Conservation (phyloP, 2,797 vertebrate species). For the Channallabes apus region DNA sequence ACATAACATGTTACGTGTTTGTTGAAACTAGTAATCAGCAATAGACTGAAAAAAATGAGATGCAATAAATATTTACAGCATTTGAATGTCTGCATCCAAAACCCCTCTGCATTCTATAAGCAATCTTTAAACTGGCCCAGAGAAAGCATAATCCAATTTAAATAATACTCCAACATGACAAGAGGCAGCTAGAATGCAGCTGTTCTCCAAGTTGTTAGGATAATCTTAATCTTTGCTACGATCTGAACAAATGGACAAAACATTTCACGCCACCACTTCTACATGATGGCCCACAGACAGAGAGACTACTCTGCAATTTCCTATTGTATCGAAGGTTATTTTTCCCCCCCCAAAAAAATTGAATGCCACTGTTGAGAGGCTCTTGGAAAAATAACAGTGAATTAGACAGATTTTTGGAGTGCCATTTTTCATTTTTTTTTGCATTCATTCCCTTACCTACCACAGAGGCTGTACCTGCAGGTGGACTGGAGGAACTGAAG, state of each 20-base stretch:
- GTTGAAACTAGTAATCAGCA: background rate
- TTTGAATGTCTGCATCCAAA: background rate
- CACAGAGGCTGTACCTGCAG: constrained; percentile 64
- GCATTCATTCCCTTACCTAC: constrained; percentile 62
- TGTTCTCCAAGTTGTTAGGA: constrained; percentile 24
- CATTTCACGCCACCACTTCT: constrained; percentile 56
- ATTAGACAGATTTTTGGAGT: constrained; percentile 63
- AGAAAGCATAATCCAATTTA: background rate
- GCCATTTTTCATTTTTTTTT: constrained; percentile 46
- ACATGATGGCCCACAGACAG: constrained; percentile 46
- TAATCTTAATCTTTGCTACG: constrained; percentile 21
- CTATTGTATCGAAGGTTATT: constrained; percentile 13
- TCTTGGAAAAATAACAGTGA: constrained; percentile 62
- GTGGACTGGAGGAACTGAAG: constrained; percentile 49
- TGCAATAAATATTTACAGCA: background rate
- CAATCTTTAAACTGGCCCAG: constrained; percentile 2
- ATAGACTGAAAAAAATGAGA: background rate
- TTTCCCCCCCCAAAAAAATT: background rate
- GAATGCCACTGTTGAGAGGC: constrained; percentile 53
- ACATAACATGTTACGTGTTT: background rate
- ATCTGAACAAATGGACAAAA: constrained; percentile 35
- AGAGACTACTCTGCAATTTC: constrained; percentile 64
- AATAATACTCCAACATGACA: background rate
- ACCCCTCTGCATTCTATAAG: background rate
- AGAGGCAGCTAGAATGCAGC: constrained; percentile 15